Percentiles rank a stretch among this genome's conserved stretches.
These are phyloP conservation scores for Spodoptera picta DNA, from an alignment of 2,888 invertebrate species.

Conservation along the genomic window DNA sequence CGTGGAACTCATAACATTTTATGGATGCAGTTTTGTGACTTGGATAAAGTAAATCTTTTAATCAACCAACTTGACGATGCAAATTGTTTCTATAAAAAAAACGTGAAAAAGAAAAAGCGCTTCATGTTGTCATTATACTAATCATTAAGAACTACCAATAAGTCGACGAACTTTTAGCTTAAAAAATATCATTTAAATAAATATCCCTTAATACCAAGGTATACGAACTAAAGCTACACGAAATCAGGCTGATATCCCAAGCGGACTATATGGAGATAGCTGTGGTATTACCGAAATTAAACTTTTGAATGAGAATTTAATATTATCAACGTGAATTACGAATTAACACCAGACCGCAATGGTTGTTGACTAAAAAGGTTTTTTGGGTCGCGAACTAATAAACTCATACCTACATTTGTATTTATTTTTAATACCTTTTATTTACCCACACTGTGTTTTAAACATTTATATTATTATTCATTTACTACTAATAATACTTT, in stretches of 20 bases:
- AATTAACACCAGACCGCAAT: not conserved
- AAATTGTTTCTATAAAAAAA: no score
- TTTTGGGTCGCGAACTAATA: not conserved
- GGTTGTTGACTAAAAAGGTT: constrained; percentile 5
- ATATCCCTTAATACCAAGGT: constrained; percentile 1
- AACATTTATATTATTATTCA: no score
- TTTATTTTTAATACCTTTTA: not conserved
- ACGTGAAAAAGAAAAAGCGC: no score
- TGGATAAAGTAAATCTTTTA: no score
- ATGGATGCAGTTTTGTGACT: no score
- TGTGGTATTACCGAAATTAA: constrained; percentile 10
- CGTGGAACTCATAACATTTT: no score
- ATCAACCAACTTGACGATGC: no score
- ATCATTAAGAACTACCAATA: not conserved
- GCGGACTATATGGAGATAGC: constrained; percentile 8
- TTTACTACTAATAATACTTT: no score
- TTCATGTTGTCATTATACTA: no score
- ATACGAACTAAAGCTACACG: not conserved
- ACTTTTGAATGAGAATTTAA: constrained; percentile 9
- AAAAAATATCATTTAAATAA: constrained; percentile 1
- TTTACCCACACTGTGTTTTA: no score
- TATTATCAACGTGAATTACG: constrained; percentile 19
- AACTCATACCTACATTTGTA: not conserved
- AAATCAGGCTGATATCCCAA: constrained; percentile 5
- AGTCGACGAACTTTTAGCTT: constrained; percentile 17